Conservation (phyloP, 1,140 invertebrate genomes). For the Heliconius melpomene region DNA sequence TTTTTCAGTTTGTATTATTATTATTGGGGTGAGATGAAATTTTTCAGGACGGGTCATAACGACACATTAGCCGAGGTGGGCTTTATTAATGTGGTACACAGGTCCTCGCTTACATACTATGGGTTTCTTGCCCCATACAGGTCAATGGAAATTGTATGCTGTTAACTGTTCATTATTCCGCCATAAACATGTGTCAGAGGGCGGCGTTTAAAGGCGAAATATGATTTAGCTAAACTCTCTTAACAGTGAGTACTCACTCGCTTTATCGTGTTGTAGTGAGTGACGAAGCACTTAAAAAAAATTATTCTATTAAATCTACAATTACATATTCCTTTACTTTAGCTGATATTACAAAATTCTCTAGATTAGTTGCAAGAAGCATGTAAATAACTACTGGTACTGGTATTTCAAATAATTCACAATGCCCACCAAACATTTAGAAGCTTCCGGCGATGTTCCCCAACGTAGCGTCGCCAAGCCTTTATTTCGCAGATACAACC, state of each 20-base stretch:
- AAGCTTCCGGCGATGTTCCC: background rate
- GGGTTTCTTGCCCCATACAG: constrained; percentile 49
- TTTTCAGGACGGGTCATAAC: constrained; percentile 75
- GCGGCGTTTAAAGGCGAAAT: background rate
- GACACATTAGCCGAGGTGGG: constrained; percentile 72
- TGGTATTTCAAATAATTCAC: background rate
- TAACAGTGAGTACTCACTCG: background rate
- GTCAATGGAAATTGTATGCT: constrained; percentile 53
- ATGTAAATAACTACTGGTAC: background rate
- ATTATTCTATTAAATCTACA: background rate
- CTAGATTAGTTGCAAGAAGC: background rate
- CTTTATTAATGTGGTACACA: constrained; percentile 75
- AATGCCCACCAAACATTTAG: background rate
- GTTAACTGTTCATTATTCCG: constrained; percentile 48
- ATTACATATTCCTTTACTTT: background rate
- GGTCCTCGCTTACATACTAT: constrained; percentile 54
- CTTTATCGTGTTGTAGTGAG: no score
- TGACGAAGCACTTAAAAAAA: no score
- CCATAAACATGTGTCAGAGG: constrained; percentile 3
- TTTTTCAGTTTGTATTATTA: constrained; percentile 41
- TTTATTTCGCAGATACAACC: constrained; percentile 43
- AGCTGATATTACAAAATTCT: background rate
- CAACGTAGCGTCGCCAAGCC: constrained; percentile 11
- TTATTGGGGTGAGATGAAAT: constrained; percentile 61
- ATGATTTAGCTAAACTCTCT: background rate